A percentile compares a stretch with the other conserved stretches of the same genome.
Conservation (phyloP, 2,797 vertebrate genomes). For the Siniperca obscura region DNA sequence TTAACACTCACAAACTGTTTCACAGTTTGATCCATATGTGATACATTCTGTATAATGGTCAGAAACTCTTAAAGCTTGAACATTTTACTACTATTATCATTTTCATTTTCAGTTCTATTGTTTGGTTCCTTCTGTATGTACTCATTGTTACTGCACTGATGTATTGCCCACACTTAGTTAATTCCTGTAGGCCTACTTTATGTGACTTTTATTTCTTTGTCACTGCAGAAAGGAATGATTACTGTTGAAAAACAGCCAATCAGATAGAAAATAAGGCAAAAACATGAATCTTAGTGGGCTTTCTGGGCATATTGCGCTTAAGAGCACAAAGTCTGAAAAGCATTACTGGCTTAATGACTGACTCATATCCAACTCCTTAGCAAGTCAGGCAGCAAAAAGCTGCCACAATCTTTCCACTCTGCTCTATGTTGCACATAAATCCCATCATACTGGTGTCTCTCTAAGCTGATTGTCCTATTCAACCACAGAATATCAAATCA, state of each 20-base stretch:
- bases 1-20: constrained; percentile 17
- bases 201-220: constrained; percentile 15
- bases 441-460: constrained; percentile 6
- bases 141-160: background rate
- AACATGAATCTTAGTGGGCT: constrained; percentile 21
- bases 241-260: constrained; percentile 12
- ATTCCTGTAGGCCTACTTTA: background rate
- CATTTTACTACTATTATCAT: background rate
- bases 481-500: constrained; percentile 15
- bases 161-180: background rate
- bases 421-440: constrained; percentile 21
- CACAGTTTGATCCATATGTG: constrained; percentile 21
- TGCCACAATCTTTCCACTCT: constrained; percentile 27
- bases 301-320: constrained; percentile 38
- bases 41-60: background rate
- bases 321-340: constrained; percentile 35
- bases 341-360: constrained; percentile 35
- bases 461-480: constrained; percentile 38
- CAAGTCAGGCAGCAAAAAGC: constrained; percentile 34
- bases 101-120: background rate
- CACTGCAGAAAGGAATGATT: background rate
- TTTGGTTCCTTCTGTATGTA: background rate
- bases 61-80: constrained; percentile 2
- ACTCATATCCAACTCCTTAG: constrained; percentile 44
- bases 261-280: background rate